Evolutionary conservation across 2,888 invertebrate species (phyloP), one percentile per base, ranked within the genome.

Genomic region (Xestia sexstrigata): DNA sequence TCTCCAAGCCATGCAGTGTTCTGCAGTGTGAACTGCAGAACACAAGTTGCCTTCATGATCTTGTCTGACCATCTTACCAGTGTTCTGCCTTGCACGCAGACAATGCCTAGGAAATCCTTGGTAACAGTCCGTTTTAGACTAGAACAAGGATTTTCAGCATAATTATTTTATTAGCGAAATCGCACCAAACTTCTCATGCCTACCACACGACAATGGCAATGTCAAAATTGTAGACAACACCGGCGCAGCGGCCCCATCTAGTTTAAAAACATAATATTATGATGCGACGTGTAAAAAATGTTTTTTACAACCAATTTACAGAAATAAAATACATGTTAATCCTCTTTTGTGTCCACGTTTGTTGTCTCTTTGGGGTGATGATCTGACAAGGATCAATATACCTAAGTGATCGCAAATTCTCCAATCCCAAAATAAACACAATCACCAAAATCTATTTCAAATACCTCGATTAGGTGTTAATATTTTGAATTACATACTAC

Each of bases 401-500:
- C n/a, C n/a, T n/a, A n/a, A n/a, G n/a, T n/a, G 7, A 42, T 52
- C 20, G 30, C 17, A 23, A 49, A 13, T 45, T 62, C 2, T 26
- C 2, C 4, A 23, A 26, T 52, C 0, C 0, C 9, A 52, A 80
- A 79, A 71, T 52, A 35, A 35, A 71, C 15, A 45, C 42, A n/a
- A 42, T 13, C 3, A 20, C 11, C 2, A 1, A 39, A 62, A 67
- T 58, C n/a, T n/a, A n/a, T n/a, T n/a, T n/a, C n/a, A n/a, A n/a
- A n/a, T n/a, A n/a, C n/a, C n/a, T n/a, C n/a, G n/a, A n/a, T n/a
- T n/a, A n/a, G n/a, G n/a, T n/a, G n/a, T n/a, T n/a, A 30, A 26
- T 60, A 69, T 67, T 72, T 66, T 11, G 35, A 49, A 70, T 62
- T 62, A 84, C 65, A 65, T 74, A 39, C 49, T 84, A 35, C 23